phyloP scores from a whole-genome alignment of 2,888 invertebrate species.

The Epistrophella euchroma region DNA sequence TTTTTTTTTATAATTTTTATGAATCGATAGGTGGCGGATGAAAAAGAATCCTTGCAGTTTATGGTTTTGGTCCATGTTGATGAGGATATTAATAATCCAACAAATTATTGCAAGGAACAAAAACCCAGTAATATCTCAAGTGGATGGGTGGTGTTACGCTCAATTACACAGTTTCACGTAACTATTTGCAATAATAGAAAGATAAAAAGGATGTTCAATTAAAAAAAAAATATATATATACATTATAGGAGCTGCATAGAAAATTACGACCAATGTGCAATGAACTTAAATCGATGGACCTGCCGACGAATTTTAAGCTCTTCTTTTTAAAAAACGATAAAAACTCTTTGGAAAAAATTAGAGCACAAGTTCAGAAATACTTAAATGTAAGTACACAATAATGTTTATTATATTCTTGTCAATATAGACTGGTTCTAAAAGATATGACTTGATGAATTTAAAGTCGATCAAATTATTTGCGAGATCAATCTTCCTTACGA shows the following conservation, averaged over 20 bases:
- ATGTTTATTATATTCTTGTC: neutral
- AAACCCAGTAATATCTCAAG: slow-evolving; percentile 85
- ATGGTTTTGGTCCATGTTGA: slow-evolving; percentile 92
- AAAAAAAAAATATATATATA: slow-evolving; percentile 7
- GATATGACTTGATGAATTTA: no score
- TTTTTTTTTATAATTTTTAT: neutral
- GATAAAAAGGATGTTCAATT: neutral
- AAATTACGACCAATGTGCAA: slow-evolving; percentile 93
- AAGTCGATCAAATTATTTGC: no score
- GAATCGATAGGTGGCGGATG: slow-evolving; percentile 82
- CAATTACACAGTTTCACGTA: slow-evolving; percentile 87
- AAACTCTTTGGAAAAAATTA: slow-evolving; percentile 92
- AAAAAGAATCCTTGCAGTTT: slow-evolving; percentile 87
- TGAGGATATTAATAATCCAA: slow-evolving; percentile 83
- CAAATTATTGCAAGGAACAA: slow-evolving; percentile 83
- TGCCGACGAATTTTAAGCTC: slow-evolving; percentile 93
- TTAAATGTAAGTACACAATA: slow-evolving; percentile 87
- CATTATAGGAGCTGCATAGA: slow-evolving; percentile 91
- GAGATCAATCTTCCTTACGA: no score
- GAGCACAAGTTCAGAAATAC: slow-evolving; percentile 92
- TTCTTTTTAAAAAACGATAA: slow-evolving; percentile 93
- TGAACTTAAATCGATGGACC: slow-evolving; percentile 91
- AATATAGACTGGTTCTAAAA: no score
- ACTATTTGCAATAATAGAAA: slow-evolving; percentile 58
- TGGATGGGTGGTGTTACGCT: slow-evolving; percentile 88